Conservation (phyloP, 2,797 vertebrate species). For the Macropodus opercularis region DNA sequence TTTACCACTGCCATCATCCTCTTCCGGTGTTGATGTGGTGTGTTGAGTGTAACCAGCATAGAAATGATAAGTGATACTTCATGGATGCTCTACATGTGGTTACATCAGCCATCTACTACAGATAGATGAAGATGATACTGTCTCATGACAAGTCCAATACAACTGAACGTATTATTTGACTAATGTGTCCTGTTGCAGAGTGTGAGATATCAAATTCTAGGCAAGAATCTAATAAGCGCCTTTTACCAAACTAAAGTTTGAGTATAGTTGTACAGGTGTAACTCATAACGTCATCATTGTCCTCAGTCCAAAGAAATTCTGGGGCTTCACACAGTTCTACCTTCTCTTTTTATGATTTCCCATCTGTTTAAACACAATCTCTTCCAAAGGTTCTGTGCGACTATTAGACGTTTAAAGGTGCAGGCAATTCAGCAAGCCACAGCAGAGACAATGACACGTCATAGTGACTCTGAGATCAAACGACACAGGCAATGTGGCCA, state of each 20-base stretch:
- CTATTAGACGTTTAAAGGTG: conserved; percentile 29
- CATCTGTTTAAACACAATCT: conserved; percentile 24
- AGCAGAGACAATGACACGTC: conserved; percentile 37
- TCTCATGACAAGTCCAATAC: conserved; percentile 17
- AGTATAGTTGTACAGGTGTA: conserved; percentile 2
- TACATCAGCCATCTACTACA: conserved; percentile 25
- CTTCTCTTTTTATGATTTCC: conserved; percentile 20
- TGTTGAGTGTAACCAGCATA: conserved; percentile 23
- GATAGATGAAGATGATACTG: conserved; percentile 13
- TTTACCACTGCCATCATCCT: conserved; percentile 18
- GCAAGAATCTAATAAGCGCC: neutral
- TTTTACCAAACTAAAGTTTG: conserved; percentile 5
- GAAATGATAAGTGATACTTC: conserved; percentile 37
- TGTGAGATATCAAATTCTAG: neutral
- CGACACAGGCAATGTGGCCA: conserved; percentile 31
- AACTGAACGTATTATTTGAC: neutral
- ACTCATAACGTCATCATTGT: conserved; percentile 8
- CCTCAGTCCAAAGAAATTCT: conserved; percentile 14
- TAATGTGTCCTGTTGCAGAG: neutral
- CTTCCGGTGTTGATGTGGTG: conserved; percentile 17
- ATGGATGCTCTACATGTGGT: conserved; percentile 26
- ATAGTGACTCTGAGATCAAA: conserved; percentile 39
- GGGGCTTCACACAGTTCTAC: conserved; percentile 31
- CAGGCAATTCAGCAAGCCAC: conserved; percentile 31
- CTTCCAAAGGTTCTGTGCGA: conserved; percentile 32